Evolutionary conservation across 1,140 invertebrate species (phyloP).

Genomic region (Bombus balteatus): DNA sequence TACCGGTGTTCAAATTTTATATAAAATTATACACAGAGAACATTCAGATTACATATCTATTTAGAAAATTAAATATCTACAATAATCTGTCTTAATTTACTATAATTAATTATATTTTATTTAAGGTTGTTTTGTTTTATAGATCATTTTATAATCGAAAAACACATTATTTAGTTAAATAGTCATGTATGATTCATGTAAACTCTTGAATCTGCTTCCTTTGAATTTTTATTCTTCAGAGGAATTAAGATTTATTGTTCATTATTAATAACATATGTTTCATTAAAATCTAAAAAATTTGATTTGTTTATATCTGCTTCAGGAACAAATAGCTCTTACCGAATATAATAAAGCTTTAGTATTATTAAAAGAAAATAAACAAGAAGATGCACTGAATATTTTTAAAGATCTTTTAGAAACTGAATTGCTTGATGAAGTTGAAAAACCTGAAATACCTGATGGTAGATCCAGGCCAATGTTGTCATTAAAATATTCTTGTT

Average conservation of each 20-base stretch:
- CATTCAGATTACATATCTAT: background rate
- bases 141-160: background rate
- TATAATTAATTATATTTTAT: background rate
- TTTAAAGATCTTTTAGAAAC: constrained; percentile 86
- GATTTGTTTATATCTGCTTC: constrained; percentile 48
- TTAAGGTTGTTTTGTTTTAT: background rate
- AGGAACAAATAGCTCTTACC: constrained; percentile 88
- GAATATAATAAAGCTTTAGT: constrained; percentile 88
- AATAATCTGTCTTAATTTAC: background rate
- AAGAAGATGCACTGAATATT: constrained; percentile 84
- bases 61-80: background rate
- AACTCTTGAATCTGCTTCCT: background rate
- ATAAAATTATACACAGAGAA: background rate
- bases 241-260: background rate
- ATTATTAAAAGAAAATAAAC: constrained; percentile 84
- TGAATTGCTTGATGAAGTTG: constrained; percentile 85
- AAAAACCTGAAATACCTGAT: constrained; percentile 81
- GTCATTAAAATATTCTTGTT: constrained; percentile 88
- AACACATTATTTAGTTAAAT: background rate
- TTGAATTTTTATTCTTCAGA: background rate
- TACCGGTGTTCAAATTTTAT: background rate
- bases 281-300: background rate
- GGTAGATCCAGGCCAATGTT: constrained; percentile 82
- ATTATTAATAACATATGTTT: constrained; percentile 14
- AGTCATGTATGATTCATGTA: background rate